phyloP scores from a whole-genome alignment of 2,888 invertebrate species.

The Aplocera efformata region DNA sequence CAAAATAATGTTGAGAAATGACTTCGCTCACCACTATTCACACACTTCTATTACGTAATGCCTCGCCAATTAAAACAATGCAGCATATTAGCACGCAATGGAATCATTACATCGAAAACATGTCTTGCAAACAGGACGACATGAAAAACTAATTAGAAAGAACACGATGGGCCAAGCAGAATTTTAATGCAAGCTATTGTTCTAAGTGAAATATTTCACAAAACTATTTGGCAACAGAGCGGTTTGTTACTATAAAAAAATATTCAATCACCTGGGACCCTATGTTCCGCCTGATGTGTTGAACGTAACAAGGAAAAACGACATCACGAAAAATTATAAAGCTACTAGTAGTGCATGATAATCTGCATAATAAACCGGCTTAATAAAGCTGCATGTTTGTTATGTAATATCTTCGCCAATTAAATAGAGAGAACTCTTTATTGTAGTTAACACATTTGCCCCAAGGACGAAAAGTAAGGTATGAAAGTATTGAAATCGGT shows the following conservation, averaged over 20 bases:
- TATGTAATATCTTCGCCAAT: no score
- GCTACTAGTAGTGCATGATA: no score
- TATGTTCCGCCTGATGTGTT: no score
- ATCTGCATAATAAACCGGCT: no score
- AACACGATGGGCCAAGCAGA: slow-evolving; percentile 21
- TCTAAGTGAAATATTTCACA: slow-evolving; percentile 12
- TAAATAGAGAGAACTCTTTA: no score
- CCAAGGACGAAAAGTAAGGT: no score
- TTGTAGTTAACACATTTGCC: no score
- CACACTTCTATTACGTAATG: slow-evolving; percentile 41
- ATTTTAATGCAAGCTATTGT: slow-evolving; percentile 20
- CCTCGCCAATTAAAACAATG: slow-evolving; percentile 42
- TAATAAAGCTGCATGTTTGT: no score
- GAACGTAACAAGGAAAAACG: no score
- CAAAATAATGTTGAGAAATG: slow-evolving; percentile 11
- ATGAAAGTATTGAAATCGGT: no score
- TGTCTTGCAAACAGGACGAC: slow-evolving; percentile 39
- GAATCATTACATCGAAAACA: slow-evolving; percentile 44
- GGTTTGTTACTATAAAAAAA: background rate
- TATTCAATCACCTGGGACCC: no score
- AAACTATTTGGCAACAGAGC: slow-evolving; percentile 2
- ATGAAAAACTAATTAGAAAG: slow-evolving; percentile 37
- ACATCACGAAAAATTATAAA: no score
- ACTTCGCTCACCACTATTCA: slow-evolving; percentile 21
- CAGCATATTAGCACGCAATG: slow-evolving; percentile 45